phyloP scores from a whole-genome alignment of 1,140 invertebrate genomes.

The Conus ventricosus region DNA sequence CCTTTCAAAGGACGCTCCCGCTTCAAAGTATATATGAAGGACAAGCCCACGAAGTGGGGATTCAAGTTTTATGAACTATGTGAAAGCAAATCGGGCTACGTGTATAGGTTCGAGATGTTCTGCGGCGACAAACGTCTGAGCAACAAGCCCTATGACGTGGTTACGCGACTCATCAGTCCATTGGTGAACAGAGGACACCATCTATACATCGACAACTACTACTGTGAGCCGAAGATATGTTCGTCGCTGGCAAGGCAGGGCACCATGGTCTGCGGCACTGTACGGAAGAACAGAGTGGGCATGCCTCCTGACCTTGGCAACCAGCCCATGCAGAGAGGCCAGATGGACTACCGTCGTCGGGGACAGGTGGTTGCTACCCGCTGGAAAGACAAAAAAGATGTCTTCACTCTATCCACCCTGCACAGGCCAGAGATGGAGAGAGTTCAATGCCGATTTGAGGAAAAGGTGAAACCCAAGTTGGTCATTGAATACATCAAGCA shows the following conservation, averaged over 20 bases:
- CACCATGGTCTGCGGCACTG: constrained; percentile 36
- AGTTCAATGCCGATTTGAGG: constrained; percentile 11
- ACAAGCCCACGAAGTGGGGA: constrained; percentile 52
- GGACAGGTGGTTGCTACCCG: neutral
- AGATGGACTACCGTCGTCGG: constrained; percentile 2
- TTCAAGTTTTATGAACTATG: constrained; percentile 42
- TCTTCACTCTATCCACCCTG: neutral
- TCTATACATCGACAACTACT: constrained; percentile 33
- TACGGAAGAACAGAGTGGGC: constrained; percentile 5
- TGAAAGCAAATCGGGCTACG: constrained; percentile 32
- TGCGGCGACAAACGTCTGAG: neutral
- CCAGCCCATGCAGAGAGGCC: neutral
- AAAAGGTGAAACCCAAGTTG: constrained; percentile 20
- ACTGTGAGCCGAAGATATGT: constrained; percentile 7
- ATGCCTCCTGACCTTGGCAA: neutral
- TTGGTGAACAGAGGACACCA: neutral
- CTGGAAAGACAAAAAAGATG: constrained; percentile 36
- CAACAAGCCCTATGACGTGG: constrained; percentile 37
- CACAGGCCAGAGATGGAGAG: neutral
- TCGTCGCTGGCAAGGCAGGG: neutral
- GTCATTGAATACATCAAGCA: constrained; percentile 31
- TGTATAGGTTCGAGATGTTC: constrained; percentile 30
- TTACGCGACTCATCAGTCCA: neutral
- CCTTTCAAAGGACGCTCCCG: constrained; percentile 30
- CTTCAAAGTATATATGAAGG: constrained; percentile 47